Evolutionary conservation across 2,797 vertebrate genomes (phyloP), one percentile per base, ranked within the genome.

Genomic region (Champsocephalus esox): DNA sequence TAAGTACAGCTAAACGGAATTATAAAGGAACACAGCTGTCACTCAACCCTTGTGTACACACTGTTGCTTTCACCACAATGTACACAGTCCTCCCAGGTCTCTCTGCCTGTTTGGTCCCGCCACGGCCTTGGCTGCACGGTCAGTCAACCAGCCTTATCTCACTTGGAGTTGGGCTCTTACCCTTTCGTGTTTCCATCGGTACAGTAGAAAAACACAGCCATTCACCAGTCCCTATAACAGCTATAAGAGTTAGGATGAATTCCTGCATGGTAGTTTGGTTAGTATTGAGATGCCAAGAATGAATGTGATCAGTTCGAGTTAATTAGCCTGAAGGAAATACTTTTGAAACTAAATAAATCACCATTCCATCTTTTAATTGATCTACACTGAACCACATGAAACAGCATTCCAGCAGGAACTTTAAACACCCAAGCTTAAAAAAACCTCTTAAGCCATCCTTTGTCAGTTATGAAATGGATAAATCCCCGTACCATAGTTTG

Each of bases 111-210:
- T 87, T 74, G 82, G 77, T 87, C 65, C 54, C 24, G 21, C 72
- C 45, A 60, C 32, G 78, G 82, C 90, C 91, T 93, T 92, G 92
- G 74, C 89, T 82, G 71, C 24, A 0, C 73, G 90, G 93, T 90
- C 92, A 92, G 41, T 94, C 81, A 94, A 88, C 90, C 80, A 7
- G 45, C 49, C 73, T 88, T 93, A 92, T 93, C 92, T 83, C 45
- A 51, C 38, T 46, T 41, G 46, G 14, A 38, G 34, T 72, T 34
- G 55, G 12, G 2, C 43, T 55, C 17, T 73, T 67, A 21, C 61
- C 63, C 65, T 48, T 34, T n/a, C 7, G 5, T 59, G 44, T 62
- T 50, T 70, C 19, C 24, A 2, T 61, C 34, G 24, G 58, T 17
- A 9, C 55, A 62, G 65, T 16, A 43, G 5, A 76, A 38, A 66